Conservation (phyloP, 2,113 vertebrate genomes). For the Dryoscopus gambensis region DNA sequence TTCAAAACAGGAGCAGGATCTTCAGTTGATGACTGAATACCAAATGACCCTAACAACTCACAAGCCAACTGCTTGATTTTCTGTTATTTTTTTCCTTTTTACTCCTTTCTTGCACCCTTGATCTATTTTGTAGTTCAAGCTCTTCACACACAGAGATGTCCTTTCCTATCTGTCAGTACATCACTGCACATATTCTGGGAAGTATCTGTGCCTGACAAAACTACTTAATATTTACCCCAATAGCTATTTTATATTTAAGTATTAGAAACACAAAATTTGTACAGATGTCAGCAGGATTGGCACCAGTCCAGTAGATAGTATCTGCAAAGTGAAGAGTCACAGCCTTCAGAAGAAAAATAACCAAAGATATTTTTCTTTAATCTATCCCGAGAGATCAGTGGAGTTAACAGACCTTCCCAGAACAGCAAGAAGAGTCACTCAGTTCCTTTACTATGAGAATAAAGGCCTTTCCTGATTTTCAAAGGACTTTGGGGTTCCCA, state of each 20-base stretch:
- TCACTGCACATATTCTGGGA: neutral
- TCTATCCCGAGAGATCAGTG: neutral
- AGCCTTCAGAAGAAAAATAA: neutral
- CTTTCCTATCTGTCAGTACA: neutral
- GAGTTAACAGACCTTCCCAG: neutral
- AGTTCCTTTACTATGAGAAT: neutral
- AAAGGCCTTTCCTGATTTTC: neutral
- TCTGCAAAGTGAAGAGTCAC: neutral
- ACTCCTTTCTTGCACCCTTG: neutral
- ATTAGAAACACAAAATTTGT: neutral
- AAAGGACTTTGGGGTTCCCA: neutral
- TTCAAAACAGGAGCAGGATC: neutral
- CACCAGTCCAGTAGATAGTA: neutral
- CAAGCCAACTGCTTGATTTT: neutral
- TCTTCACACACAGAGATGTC: neutral
- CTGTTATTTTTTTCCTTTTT: neutral
- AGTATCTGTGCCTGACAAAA: neutral
- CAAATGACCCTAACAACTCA: neutral
- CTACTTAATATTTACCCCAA: neutral
- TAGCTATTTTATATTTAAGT: neutral
- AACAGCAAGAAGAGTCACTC: neutral
- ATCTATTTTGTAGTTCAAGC: neutral
- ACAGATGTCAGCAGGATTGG: neutral
- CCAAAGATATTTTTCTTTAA: neutral
- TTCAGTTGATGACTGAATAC: neutral